Evolutionary conservation across 1,140 invertebrate species (phyloP), one percentile per base, ranked within the genome.

Genomic region (Bombus confusus): DNA sequence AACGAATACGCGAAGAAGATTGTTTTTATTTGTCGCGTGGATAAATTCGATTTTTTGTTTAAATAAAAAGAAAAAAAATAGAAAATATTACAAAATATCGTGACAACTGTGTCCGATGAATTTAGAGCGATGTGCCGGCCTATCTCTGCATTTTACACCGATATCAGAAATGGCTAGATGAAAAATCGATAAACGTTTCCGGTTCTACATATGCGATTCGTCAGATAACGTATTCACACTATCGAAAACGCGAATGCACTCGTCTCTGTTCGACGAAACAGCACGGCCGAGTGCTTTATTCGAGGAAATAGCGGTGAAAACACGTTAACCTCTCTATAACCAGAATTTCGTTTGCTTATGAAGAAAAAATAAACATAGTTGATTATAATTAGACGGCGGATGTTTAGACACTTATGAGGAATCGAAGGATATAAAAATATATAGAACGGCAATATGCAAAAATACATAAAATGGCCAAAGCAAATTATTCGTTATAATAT

Each of bases 151-250:
- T 68, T 84, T 80, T 47, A 79, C 64, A 43, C 52, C 47, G 76
- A 72, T 72, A 72, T 68, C 66, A 79, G 76, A 72, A 77, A 71
- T 37, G 41, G 25, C 25, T 52, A 59, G 68, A 71, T 79, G 76
- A 80, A 77, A 83, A 77, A 83, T 83, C 81, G 74, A 83, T 76
- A 83, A 83, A 84, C 52, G 52, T 84, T 84, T 71, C 68, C 66
- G 59, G 52, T 57, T 84, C 31, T 59, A 43, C 31, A 34, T 83
- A 43, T 71, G 39, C 39, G 39, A 62, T 43, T 57, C 66, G 52
- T 34, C 31, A 43, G 76, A 84, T 62, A 84, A 84, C 66, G 52
- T 69, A 37, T 77, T 76, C 73, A n/a, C 74, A 18, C 31, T 66
- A 82, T 82, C 80, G 31, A 82, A 47, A 82, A 47, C 72, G 72